Base-by-base conservation (phyloP, 2,888 invertebrate genomes). In the Eristalinus sepulchralis region DNA sequence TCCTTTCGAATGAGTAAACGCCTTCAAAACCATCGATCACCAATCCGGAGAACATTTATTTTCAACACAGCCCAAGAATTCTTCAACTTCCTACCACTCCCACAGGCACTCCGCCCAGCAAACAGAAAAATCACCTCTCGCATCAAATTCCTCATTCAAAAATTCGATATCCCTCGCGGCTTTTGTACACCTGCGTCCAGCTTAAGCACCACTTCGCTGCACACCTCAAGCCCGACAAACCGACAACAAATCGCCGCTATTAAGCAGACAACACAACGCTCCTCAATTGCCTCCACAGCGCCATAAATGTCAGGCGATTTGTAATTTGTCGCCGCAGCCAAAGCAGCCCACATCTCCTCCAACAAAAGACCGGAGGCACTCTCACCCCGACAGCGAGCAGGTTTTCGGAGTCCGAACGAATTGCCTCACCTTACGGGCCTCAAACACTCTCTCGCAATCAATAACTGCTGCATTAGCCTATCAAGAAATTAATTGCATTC, bases 391-490 rank as follows among this genome's bases (percentile, higher is more conserved):
- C 53, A 53, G 27, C 24, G 47, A 24, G 33, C n/a, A 33, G 64
- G 24, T 39, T 66, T 24, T 20, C 5, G 17, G 47, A 17, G 5
- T 27, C 64, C 31, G 64, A 78, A 71, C 59, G 78, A 63, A 70
- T 62, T 27, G 47, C 60, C 67, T 47, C 22, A 24, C 67, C 60
- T 27, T 27, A 27, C 27, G 5, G 5, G 27, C 27, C 39, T 20
- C 34, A n/a, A n/a, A 53, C 57, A 36, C 22, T 34, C 59, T 31
- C 70, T 33, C 24, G 63, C 73, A 68, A 81, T 81, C 80, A 73
- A 73, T 81, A 75, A 63, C 39, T 17, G 36, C 62, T 63, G 68
- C 80, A 81, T 81, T 75, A 81, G 80, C 62, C 67, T 68, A 75
- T 75, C 73, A 47, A 11, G 47, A 27, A 75, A 68, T 75, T 73